phyloP scores from a whole-genome alignment of 2,888 invertebrate species.

The Drosophila ustulata region DNA sequence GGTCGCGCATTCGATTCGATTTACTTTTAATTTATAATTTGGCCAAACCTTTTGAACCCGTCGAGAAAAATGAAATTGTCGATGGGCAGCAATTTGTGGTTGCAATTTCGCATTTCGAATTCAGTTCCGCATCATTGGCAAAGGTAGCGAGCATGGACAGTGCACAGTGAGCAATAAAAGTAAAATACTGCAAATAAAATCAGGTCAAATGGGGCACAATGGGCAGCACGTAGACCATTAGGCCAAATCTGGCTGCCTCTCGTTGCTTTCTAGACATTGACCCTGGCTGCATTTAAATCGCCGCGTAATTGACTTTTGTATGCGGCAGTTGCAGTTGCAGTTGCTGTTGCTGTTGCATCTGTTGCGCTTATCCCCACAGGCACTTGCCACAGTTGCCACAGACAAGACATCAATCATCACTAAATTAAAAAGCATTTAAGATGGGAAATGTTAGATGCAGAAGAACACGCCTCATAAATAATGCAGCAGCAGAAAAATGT shows the following conservation, averaged over 20 bases:
- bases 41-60: conserved; percentile 75
- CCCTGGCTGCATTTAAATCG: conserved; percentile 75
- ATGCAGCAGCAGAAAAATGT: conserved; percentile 73
- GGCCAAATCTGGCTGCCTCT: conserved; percentile 57
- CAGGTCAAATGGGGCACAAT: conserved; percentile 78
- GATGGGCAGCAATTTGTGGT: conserved; percentile 76
- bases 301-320: conserved; percentile 73
- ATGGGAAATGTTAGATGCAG: conserved; percentile 64
- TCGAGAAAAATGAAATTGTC: conserved; percentile 77
- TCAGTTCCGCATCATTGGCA: conserved; percentile 76
- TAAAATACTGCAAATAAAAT: conserved; percentile 78
- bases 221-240: conserved; percentile 65
- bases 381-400: conserved; percentile 62
- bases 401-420: conserved; percentile 81
- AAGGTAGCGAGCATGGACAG: conserved; percentile 21
- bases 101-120: conserved; percentile 73
- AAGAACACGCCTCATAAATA: conserved; percentile 66
- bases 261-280: conserved; percentile 70
- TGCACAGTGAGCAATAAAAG: conserved; percentile 75
- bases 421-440: conserved; percentile 80
- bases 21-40: conserved; percentile 82
- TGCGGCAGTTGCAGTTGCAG: conserved; percentile 16
- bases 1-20: conserved; percentile 76
- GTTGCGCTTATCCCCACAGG: conserved; percentile 66
- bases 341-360: conserved; percentile 14